Conservation (phyloP, 92 coral and sea anemone genomes). For the Montipora capitata region DNA sequence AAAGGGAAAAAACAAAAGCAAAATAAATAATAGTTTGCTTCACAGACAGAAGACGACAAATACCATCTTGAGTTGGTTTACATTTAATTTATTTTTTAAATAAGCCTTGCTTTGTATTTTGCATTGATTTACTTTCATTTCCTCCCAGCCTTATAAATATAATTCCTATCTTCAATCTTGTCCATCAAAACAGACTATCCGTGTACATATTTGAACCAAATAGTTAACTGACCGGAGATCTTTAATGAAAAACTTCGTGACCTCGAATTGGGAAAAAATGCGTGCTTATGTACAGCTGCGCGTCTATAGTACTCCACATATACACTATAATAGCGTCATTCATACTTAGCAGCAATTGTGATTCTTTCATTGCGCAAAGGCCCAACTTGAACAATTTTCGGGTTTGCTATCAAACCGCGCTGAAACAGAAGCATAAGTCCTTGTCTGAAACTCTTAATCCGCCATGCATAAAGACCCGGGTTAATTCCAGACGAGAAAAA, state of each 20-base stretch:
- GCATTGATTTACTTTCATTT: not conserved
- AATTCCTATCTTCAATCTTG: not conserved
- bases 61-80: too few species aligned
- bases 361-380: constrained; percentile 16
- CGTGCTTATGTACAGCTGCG: not conserved
- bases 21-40: too few species aligned
- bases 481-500: constrained; percentile 90
- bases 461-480: constrained; percentile 87
- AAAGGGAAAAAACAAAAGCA: too few species aligned
- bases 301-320: not conserved
- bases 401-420: not conserved
- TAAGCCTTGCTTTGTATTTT: not conserved
- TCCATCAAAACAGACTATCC: not conserved
- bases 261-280: too few species aligned
- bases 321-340: not conserved
- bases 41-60: too few species aligned
- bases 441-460: constrained; percentile 79
- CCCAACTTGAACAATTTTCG: not conserved
- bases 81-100: not conserved
- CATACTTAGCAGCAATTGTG: not conserved
- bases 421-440: constrained; percentile 62
- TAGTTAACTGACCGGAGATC: too few species aligned
- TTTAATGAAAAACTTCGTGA: too few species aligned
- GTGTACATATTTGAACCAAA: too few species aligned
- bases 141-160: not conserved